Base-by-base conservation (phyloP, 37 sponge, comb jelly and placozoan species). In the Lycopodina hypogea region DNA sequence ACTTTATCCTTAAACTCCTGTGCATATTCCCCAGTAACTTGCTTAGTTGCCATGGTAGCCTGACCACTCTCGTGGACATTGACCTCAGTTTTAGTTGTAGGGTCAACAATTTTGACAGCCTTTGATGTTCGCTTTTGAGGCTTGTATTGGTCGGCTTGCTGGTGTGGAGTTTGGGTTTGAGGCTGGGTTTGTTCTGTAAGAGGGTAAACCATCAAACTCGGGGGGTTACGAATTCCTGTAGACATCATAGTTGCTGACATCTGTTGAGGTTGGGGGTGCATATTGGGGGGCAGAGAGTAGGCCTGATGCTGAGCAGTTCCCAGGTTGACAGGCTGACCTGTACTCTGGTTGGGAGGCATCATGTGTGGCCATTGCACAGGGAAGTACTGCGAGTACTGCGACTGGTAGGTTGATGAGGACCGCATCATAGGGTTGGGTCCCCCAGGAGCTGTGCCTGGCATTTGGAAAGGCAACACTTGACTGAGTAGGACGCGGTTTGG, bases 21-120 rank as follows among this genome's bases (percentile, higher is more conserved):
- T 12, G 45, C 45, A 12, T 9, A 4, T 41, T 21, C 48, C 14
- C 45, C 45, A 2, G 12, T 28, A 42, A 41, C 35, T 6, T 70
- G 56, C 11, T 4, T 39, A 6, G n/a, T 11, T 29, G 56, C 48
- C 14, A 24, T 19, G 29, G 34, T 29, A 0, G 1, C 42, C 21
- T 74, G 50, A 2, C 48, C 64, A 34, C 9, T 45, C 12, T 42
- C 30, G 24, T 22, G 21, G 2, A 79, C 36, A 32, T 60, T 52
- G 12, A 87, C 88, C 26, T 81, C 88, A 1, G 72, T 72, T 2
- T 81, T 81, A 4, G 90, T 87, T 42, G 74, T 48, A 19, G 90
- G 90, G 45, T 90, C 73, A 15, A 81, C 67, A 33, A 90, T 90
- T 6, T 63, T 79, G 23, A 90, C 64, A 28, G 90, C 90, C 32